These are phyloP conservation scores for Cosmia pyralina DNA, from an alignment of 2,888 invertebrate species.

Conservation along the genomic window DNA sequence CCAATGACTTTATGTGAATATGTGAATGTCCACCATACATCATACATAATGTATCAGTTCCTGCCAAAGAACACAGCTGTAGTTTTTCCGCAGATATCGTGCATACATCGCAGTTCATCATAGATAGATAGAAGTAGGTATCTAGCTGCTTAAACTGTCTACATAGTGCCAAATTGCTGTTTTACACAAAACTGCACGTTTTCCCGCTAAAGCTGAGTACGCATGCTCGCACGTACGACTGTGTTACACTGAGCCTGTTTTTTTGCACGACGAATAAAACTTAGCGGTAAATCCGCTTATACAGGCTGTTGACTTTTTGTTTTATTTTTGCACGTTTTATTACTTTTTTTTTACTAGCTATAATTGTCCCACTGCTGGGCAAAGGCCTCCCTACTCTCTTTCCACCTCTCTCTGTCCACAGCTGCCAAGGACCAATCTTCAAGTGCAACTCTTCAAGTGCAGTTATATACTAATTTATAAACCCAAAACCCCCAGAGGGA, in stretches of 20 bases:
- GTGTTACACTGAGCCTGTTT: conserved; percentile 70
- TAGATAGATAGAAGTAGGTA: background rate
- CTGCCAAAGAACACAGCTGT: background rate
- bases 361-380: too few relatives aligned
- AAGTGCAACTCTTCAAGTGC: too few relatives aligned
- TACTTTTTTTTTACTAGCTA: background rate
- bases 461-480: too few relatives aligned
- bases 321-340: background rate
- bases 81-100: background rate
- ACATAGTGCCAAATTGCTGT: conserved; percentile 32
- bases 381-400: too few relatives aligned
- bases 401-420: too few relatives aligned
- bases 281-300: conserved; percentile 69
- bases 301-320: conserved; percentile 58
- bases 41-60: too few relatives aligned
- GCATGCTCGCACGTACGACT: conserved; percentile 64
- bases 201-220: conserved; percentile 32
- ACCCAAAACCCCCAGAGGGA: too few relatives aligned
- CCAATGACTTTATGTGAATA: too few relatives aligned
- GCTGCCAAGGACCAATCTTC: too few relatives aligned
- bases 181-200: conserved; percentile 34
- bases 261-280: conserved; percentile 69
- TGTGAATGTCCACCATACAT: background rate
- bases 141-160: background rate
- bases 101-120: background rate